These are phyloP conservation scores for Ellobius talpinus DNA, from an alignment of 2,113 vertebrate species.

Conservation along the genomic window DNA sequence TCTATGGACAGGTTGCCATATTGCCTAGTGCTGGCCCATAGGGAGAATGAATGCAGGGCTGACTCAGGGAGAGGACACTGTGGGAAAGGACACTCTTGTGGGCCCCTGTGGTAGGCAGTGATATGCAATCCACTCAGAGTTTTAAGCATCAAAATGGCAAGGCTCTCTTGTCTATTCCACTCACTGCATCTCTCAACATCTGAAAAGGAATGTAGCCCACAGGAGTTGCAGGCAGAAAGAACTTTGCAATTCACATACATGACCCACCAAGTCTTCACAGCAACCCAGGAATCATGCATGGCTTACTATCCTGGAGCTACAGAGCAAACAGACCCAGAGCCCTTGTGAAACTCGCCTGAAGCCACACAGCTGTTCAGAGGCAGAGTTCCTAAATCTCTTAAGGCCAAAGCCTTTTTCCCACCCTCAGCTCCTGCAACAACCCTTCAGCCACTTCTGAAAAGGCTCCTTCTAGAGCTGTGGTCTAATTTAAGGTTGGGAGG, in stretches of 20 bases:
- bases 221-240: neutral
- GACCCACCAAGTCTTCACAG: constrained; percentile 31
- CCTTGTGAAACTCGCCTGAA: constrained; percentile 50
- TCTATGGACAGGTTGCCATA: neutral
- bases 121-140: neutral
- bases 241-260: neutral
- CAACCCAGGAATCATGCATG: neutral
- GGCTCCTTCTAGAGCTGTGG: constrained; percentile 61
- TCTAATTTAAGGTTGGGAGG: constrained; percentile 77
- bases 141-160: neutral
- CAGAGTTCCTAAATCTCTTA: constrained; percentile 46
- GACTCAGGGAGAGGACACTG: neutral
- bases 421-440: constrained; percentile 44
- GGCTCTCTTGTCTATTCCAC: neutral
- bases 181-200: neutral
- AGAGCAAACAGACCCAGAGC: constrained; percentile 6
- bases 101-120: neutral
- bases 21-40: neutral
- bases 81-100: neutral
- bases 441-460: constrained; percentile 64
- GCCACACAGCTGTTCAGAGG: constrained; percentile 43
- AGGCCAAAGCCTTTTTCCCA: constrained; percentile 57
- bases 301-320: neutral
- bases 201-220: neutral
- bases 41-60: neutral